Evolutionary conservation across 2,797 vertebrate genomes (phyloP).

Genomic region (Thaleichthys pacificus): DNA sequence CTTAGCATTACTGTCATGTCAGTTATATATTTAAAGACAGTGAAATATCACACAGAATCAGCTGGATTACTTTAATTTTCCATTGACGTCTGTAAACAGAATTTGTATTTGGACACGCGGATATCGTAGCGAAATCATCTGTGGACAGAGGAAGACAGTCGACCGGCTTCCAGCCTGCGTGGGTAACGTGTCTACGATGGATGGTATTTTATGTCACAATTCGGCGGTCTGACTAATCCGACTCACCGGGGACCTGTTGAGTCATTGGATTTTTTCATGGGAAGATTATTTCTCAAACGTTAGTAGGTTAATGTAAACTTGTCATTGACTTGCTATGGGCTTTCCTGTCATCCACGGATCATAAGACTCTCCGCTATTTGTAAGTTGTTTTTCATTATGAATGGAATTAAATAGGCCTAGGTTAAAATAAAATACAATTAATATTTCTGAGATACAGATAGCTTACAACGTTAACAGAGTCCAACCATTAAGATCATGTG

Average conservation of each 20-base stretch:
- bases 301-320: conserved; percentile 22
- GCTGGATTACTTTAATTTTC: conserved; percentile 25
- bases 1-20: background rate
- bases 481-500: no score
- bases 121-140: conserved; percentile 20
- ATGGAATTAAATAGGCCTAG: background rate
- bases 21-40: conserved; percentile 2
- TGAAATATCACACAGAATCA: conserved; percentile 17
- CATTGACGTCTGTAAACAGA: background rate
- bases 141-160: conserved; percentile 10
- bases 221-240: conserved; percentile 45
- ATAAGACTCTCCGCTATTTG: background rate
- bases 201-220: conserved; percentile 36
- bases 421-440: background rate
- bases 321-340: conserved; percentile 27
- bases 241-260: conserved; percentile 40
- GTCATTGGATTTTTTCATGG: conserved; percentile 46
- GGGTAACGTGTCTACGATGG: conserved; percentile 41
- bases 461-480: no score
- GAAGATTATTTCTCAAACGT: conserved; percentile 40
- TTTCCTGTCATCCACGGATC: conserved; percentile 35
- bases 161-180: conserved; percentile 36
- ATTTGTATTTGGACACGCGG: conserved; percentile 15
- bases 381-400: background rate
- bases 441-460: background rate